A percentile compares a stretch with the other conserved stretches of the same genome.
Conservation (phyloP, 2,113 vertebrate species). For the Poecilia latipinna region DNA sequence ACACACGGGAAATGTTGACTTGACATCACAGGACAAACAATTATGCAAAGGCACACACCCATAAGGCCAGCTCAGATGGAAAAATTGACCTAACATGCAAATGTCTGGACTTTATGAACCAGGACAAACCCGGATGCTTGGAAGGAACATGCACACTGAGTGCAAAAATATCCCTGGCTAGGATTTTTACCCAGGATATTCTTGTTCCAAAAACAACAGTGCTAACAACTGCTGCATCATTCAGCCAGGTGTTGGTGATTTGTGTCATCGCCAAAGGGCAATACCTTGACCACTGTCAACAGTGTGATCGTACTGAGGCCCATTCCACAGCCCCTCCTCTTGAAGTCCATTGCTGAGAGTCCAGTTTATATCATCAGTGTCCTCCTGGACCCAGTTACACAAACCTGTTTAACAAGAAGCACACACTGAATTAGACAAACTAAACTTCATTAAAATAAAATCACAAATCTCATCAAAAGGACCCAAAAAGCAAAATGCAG, state of each 20-base stretch:
- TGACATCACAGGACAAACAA: neutral
- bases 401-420: constrained; percentile 61
- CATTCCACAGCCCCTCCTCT: constrained; percentile 57
- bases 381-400: constrained; percentile 76
- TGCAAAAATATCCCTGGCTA: neutral
- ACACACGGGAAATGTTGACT: no score
- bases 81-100: neutral
- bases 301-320: constrained; percentile 78
- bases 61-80: neutral
- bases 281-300: constrained; percentile 74
- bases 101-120: neutral
- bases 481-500: neutral
- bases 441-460: neutral
- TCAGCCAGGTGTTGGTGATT: neutral
- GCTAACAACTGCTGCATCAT: neutral
- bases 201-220: neutral
- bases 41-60: neutral
- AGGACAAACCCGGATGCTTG: neutral
- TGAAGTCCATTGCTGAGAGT: constrained; percentile 60
- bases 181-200: neutral
- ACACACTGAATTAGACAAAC: neutral
- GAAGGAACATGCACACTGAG: neutral
- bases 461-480: neutral
- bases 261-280: neutral
- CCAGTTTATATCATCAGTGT: constrained; percentile 67